These are phyloP conservation scores for Phaenicophaeus curvirostris DNA, from an alignment of 2,797 vertebrate genomes.

Conservation along the genomic window DNA sequence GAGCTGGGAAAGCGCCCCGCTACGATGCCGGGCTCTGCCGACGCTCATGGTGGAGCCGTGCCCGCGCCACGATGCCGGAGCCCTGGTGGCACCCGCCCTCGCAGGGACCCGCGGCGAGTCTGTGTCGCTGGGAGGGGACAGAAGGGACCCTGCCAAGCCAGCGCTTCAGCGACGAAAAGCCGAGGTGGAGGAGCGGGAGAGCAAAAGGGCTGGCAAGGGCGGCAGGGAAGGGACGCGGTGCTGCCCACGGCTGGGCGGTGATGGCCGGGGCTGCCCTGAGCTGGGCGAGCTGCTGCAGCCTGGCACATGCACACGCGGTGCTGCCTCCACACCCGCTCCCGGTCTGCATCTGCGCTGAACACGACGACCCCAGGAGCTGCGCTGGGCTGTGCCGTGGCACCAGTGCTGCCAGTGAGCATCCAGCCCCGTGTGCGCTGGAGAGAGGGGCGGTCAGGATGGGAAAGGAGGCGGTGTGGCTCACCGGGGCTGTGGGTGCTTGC, in stretches of 20 bases:
- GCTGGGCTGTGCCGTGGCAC: accelerated
- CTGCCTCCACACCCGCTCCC: no score
- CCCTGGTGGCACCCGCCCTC: accelerated
- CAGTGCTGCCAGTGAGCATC: neutral
- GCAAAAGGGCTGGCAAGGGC: neutral
- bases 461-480: accelerated
- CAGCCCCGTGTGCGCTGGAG: accelerated
- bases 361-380: accelerated
- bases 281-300: accelerated
- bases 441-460: neutral
- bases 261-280: neutral
- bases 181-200: neutral
- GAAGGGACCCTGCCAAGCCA: neutral
- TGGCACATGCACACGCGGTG: accelerated
- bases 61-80: accelerated
- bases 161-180: neutral
- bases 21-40: accelerated
- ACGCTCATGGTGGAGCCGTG: neutral
- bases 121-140: neutral
- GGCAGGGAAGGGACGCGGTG: neutral
- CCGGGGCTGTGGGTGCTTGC: accelerated
- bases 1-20: neutral
- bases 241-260: accelerated
- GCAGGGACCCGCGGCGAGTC: neutral
- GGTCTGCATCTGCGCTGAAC: accelerated